These are phyloP conservation scores for Abrostola tripartita DNA, from an alignment of 2,888 invertebrate species.

Conservation along the genomic window DNA sequence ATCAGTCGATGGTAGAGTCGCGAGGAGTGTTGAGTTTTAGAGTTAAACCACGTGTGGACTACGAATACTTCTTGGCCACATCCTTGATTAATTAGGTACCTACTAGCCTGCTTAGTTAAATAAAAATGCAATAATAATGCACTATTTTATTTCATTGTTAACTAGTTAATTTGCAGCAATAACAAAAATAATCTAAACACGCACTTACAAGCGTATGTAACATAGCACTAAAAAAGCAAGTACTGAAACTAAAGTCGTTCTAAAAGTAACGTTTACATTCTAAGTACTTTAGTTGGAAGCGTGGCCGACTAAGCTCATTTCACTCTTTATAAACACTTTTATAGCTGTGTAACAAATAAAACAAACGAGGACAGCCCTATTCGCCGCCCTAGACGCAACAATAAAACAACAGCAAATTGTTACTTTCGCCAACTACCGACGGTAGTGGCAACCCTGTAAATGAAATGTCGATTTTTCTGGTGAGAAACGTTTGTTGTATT, in stretches of 20 bases:
- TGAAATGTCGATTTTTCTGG: slow-evolving; percentile 54
- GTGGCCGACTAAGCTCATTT: slow-evolving; percentile 48
- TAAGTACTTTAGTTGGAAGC: slow-evolving; percentile 32
- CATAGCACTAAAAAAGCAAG: slow-evolving; percentile 10
- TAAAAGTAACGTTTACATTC: slow-evolving; percentile 40
- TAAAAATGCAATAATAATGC: not conserved
- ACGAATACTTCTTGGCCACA: too few species aligned
- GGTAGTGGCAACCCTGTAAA: slow-evolving; percentile 52
- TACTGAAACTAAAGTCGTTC: slow-evolving; percentile 29
- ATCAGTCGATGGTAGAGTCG: too few species aligned
- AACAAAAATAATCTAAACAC: not conserved
- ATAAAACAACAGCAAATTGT: slow-evolving; percentile 61
- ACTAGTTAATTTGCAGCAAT: not conserved
- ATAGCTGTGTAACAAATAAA: slow-evolving; percentile 58
- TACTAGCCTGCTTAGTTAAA: not conserved
- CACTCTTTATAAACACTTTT: slow-evolving; percentile 57
- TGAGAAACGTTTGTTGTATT: slow-evolving; percentile 15
- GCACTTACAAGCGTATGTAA: slow-evolving; percentile 9
- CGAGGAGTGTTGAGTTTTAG: too few species aligned
- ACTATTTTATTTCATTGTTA: not conserved
- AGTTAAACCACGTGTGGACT: too few species aligned
- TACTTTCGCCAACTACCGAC: slow-evolving; percentile 53
- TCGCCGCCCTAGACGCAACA: slow-evolving; percentile 49
- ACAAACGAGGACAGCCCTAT: slow-evolving; percentile 59
- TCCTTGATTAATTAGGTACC: too few species aligned